Percentiles rank a stretch among this genome's conserved stretches.
These are phyloP conservation scores for Sylvilagus floridanus DNA, from an alignment of 2,797 vertebrate genomes.

Conservation along the genomic window DNA sequence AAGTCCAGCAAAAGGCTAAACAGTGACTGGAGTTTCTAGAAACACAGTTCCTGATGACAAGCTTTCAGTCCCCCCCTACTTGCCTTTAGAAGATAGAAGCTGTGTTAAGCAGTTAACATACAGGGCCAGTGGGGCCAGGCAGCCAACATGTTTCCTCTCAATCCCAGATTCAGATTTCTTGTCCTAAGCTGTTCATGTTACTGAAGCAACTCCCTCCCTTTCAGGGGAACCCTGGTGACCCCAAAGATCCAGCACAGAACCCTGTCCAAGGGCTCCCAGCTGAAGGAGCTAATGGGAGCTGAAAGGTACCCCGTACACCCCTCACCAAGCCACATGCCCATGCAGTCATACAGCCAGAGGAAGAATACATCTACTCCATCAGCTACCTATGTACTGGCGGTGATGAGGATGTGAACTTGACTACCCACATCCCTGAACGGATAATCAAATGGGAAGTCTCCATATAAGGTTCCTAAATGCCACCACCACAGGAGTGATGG, in stretches of 20 bases:
- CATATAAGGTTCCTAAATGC: background rate
- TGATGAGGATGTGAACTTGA: background rate
- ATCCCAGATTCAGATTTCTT: background rate
- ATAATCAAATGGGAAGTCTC: background rate
- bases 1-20: background rate
- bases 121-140: background rate
- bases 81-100: background rate
- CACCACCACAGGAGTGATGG: background rate
- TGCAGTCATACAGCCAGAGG: background rate
- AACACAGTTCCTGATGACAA: slow-evolving; percentile 25
- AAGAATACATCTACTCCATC: background rate
- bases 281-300: background rate
- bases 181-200: slow-evolving; percentile 37
- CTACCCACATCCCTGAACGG: background rate
- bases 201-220: background rate
- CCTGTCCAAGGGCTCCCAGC: slow-evolving; percentile 53
- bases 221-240: background rate
- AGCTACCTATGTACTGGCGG: background rate
- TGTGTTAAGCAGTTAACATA: slow-evolving; percentile 1
- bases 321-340: background rate
- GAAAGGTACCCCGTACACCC: background rate
- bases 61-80: background rate
- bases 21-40: background rate
- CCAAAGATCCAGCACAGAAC: slow-evolving; percentile 6
- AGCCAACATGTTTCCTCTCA: background rate